Evolutionary conservation across 2,888 invertebrate species (phyloP).

Genomic region (Ennomos fuscantarius): DNA sequence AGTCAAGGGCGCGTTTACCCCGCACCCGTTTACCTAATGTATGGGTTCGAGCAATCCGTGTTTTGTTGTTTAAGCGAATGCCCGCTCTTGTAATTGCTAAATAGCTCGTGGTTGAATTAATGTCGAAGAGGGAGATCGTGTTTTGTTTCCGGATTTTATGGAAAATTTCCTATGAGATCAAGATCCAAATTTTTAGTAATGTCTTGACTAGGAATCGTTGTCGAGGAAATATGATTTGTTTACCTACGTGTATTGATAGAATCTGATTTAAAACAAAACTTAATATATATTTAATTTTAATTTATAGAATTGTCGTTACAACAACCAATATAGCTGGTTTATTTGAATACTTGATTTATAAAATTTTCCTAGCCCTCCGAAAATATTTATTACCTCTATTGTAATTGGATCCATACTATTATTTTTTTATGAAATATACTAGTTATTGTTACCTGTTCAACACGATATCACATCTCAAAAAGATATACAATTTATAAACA

Average conservation of each 20-base stretch:
- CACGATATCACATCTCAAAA: background rate
- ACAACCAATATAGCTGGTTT: background rate
- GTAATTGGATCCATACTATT: background rate
- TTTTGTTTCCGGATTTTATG: constrained; percentile 29
- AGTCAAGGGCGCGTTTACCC: constrained; percentile 71
- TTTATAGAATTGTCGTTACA: too few relatives aligned
- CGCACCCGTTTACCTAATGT: constrained; percentile 73
- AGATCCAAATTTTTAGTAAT: too few relatives aligned
- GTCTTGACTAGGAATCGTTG: too few relatives aligned
- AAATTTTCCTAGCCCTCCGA: too few relatives aligned
- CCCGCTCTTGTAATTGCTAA: constrained; percentile 62
- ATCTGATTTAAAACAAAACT: background rate
- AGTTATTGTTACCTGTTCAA: too few relatives aligned
- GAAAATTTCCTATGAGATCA: background rate
- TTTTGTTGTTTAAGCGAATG: constrained; percentile 64
- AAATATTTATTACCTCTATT: background rate
- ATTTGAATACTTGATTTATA: background rate
- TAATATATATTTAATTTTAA: too few relatives aligned
- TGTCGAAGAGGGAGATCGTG: constrained; percentile 47
- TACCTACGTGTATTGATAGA: background rate
- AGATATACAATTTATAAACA: constrained; percentile 43
- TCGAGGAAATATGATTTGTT: too few relatives aligned
- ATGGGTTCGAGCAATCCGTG: constrained; percentile 68
- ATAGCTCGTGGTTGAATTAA: constrained; percentile 63
- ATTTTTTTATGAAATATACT: background rate